Conservation (phyloP, 2,888 invertebrate genomes). For the Cheilosia vernalis region DNA sequence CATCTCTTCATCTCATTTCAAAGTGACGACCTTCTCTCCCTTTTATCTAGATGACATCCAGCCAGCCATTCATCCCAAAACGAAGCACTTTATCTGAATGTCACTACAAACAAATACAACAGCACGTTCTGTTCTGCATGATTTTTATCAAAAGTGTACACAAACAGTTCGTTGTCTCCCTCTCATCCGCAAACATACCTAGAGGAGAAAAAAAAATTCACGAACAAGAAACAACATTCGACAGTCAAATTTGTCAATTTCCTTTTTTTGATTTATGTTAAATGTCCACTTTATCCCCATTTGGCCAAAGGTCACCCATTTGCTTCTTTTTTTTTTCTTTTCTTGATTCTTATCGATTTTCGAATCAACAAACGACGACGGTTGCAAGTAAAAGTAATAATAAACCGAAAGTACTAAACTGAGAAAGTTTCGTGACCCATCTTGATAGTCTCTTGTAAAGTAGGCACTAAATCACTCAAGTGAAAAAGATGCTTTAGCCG, state of each 20-base stretch:
- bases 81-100: no score
- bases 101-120: no score
- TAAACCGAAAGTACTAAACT: constrained; percentile 8
- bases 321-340: constrained; percentile 4
- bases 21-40: no score
- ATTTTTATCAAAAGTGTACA: no score
- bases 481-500: constrained; percentile 54
- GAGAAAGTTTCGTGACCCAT: constrained; percentile 54
- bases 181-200: no score
- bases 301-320: constrained; percentile 48
- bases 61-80: no score
- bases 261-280: constrained; percentile 60
- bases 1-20: no score
- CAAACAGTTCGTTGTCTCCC: no score
- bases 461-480: constrained; percentile 65
- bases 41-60: no score
- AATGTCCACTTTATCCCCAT: constrained; percentile 32
- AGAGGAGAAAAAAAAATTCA: no score
- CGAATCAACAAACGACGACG: constrained; percentile 3
- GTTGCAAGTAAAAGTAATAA: neutral
- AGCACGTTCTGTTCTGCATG: no score
- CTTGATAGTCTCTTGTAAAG: constrained; percentile 62
- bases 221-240: neutral
- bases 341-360: constrained; percentile 31
- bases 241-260: constrained; percentile 60